These are phyloP conservation scores for Orchesella flavescens DNA, from an alignment of 2,888 invertebrate species.

Conservation along the genomic window DNA sequence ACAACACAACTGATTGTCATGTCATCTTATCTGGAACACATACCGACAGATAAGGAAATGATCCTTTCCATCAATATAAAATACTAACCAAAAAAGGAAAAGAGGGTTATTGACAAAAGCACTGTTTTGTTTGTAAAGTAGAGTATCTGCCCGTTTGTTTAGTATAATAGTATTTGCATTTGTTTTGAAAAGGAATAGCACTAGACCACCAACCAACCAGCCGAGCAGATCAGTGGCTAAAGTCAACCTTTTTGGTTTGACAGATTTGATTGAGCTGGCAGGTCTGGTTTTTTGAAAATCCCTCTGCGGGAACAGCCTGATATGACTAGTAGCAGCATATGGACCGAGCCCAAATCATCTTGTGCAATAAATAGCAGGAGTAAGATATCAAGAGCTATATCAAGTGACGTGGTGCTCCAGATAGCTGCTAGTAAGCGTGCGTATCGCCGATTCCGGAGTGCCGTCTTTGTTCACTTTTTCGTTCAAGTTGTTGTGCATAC, in stretches of 20 bases:
- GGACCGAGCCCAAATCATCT: not conserved
- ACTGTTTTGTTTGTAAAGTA: too few relatives aligned
- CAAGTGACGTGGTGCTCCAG: not conserved
- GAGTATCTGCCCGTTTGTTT: too few relatives aligned
- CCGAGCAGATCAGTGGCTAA: not conserved
- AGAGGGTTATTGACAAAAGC: too few relatives aligned
- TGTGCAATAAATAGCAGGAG: not conserved
- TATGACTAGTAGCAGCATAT: not conserved
- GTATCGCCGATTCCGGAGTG: not conserved
- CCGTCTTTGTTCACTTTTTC: too few relatives aligned
- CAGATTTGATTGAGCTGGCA: conserved; percentile 39
- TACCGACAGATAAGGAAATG: too few relatives aligned
- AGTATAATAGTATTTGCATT: too few relatives aligned
- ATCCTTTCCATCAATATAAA: not conserved
- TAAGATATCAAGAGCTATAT: not conserved
- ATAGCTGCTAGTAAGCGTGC: not conserved
- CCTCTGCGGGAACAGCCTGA: not conserved
- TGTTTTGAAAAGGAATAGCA: not conserved
- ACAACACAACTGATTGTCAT: conserved; percentile 9
- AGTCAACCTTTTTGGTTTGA: conserved; percentile 22
- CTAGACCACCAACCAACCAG: too few relatives aligned
- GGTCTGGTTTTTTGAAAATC: conserved; percentile 21
- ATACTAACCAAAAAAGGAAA: not conserved
- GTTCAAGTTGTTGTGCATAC: too few relatives aligned
- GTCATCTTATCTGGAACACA: not conserved